These are phyloP conservation scores for Trissoscelio sp. DNA, from an alignment of 2,888 invertebrate species.

Conservation along the genomic window DNA sequence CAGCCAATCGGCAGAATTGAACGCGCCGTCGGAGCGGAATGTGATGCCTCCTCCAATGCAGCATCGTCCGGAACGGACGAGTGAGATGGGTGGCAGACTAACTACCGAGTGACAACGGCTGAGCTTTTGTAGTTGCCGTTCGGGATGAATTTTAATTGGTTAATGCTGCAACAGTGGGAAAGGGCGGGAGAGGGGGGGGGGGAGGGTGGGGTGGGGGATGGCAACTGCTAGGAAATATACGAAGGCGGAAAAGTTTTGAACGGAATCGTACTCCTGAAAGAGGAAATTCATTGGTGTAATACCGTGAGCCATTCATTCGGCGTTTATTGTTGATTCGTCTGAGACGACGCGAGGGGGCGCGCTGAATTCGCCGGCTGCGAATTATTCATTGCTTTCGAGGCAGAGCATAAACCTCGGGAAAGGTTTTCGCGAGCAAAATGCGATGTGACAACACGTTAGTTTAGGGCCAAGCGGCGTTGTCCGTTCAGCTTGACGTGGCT, in stretches of 20 bases:
- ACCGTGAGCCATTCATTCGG: conserved; percentile 57
- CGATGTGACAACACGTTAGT: conserved; percentile 56
- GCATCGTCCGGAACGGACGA: no score
- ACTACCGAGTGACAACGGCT: conserved; percentile 76
- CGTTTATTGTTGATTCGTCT: conserved; percentile 58
- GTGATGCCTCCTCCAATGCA: no score
- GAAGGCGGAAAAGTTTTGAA: conserved; percentile 74
- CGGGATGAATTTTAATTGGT: conserved; percentile 80
- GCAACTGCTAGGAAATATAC: background rate
- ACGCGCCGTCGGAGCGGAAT: conserved; percentile 51
- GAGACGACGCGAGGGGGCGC: background rate
- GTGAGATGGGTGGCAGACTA: conserved; percentile 72
- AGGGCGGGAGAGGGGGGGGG: no score
- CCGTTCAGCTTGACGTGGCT: conserved; percentile 50
- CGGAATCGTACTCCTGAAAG: conserved; percentile 75
- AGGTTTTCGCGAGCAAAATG: conserved; percentile 45
- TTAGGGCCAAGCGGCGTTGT: conserved; percentile 42
- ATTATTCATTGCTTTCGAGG: conserved; percentile 65
- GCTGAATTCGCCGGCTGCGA: conserved; percentile 20
- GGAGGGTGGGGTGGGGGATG: background rate
- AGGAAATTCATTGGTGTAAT: conserved; percentile 79
- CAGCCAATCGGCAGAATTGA: no score
- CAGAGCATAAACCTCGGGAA: conserved; percentile 15
- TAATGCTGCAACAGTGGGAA: conserved; percentile 77
- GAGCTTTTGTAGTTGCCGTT: conserved; percentile 77